Evolutionary conservation across 2,113 vertebrate species (phyloP).

Genomic region (Lamprotornis superbus): DNA sequence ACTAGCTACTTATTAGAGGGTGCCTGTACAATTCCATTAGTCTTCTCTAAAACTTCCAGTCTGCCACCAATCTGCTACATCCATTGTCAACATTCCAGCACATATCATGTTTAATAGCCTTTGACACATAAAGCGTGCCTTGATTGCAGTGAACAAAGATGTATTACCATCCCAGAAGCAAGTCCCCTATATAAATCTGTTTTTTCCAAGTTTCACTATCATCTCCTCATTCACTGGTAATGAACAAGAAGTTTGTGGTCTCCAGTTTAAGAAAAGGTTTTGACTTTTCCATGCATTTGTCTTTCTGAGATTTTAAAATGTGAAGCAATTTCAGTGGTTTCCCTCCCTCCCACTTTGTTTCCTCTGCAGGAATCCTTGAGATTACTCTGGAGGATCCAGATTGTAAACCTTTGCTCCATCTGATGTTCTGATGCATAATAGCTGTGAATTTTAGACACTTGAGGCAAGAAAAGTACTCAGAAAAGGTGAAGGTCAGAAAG

Average conservation of each 20-base stretch:
- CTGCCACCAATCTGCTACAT: background rate
- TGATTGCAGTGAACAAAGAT: background rate
- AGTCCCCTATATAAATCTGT: background rate
- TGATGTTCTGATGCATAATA: background rate
- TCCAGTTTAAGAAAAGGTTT: background rate
- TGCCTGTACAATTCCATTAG: background rate
- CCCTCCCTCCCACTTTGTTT: background rate
- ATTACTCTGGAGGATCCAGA: background rate
- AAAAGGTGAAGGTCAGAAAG: background rate
- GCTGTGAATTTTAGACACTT: background rate
- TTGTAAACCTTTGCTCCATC: background rate
- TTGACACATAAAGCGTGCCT: background rate
- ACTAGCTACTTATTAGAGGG: background rate
- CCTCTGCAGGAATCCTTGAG: background rate
- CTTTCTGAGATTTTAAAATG: background rate
- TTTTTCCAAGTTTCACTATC: background rate
- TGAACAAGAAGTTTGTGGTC: background rate
- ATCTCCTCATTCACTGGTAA: background rate
- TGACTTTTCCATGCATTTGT: background rate
- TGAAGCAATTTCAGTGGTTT: background rate
- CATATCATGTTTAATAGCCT: background rate
- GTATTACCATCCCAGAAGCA: background rate
- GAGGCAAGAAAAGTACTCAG: background rate
- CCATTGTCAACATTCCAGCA: background rate
- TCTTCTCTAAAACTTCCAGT: background rate